Conservation (phyloP, 2,797 vertebrate genomes). For the Buceros bicornis region DNA sequence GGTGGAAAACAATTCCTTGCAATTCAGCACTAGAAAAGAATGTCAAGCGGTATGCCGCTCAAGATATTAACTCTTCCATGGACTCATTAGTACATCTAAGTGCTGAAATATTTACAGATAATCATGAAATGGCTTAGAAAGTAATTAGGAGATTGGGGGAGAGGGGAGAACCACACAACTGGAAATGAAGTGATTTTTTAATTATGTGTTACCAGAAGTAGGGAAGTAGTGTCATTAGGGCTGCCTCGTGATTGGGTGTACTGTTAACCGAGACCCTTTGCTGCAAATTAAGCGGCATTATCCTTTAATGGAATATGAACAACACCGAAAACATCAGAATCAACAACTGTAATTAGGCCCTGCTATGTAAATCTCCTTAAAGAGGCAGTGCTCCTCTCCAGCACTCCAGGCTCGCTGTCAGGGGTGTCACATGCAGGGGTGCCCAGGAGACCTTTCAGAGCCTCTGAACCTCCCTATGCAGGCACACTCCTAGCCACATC, state of each 20-base stretch:
- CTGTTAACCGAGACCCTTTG: conserved; percentile 59
- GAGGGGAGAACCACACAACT: conserved; percentile 64
- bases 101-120: conserved; percentile 63
- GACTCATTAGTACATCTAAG: conserved; percentile 38
- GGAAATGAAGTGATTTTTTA: conserved; percentile 72
- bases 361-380: conserved; percentile 63
- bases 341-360: conserved; percentile 66
- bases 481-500: neutral
- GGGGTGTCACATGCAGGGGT: neutral
- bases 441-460: neutral
- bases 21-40: neutral
- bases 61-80: conserved; percentile 62
- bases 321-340: conserved; percentile 61
- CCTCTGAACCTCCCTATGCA: neutral
- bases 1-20: neutral
- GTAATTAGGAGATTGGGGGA: conserved; percentile 48
- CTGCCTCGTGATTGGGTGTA: conserved; percentile 57
- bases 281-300: conserved; percentile 69
- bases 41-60: neutral
- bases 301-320: conserved; percentile 73
- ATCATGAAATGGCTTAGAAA: conserved; percentile 55
- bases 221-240: conserved; percentile 70
- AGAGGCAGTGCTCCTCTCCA: neutral
- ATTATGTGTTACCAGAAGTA: conserved; percentile 68
- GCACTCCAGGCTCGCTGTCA: neutral